Percentiles rank a stretch among this genome's conserved stretches.
Conservation (phyloP, 2,888 invertebrate genomes). For the Tortrix viridana region DNA sequence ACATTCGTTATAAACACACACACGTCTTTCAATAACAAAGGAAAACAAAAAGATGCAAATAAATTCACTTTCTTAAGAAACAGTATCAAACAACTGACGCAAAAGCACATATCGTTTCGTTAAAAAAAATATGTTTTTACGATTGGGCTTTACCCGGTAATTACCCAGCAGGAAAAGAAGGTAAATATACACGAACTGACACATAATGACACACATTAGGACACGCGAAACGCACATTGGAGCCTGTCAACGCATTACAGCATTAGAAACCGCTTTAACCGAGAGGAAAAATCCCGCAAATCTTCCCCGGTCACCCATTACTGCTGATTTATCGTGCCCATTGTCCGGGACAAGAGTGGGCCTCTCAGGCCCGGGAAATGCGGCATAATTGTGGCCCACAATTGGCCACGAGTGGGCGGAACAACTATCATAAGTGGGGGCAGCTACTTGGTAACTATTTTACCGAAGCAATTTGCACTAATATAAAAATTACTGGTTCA, state of each 20-base stretch:
- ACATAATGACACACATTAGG: neutral
- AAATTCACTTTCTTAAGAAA: too few species aligned
- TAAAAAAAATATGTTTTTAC: too few species aligned
- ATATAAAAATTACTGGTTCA: too few species aligned
- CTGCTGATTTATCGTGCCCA: constrained; percentile 34
- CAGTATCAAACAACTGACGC: too few species aligned
- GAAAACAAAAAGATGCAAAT: too few species aligned
- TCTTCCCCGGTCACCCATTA: constrained; percentile 30
- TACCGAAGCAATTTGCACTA: too few species aligned
- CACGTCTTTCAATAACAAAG: too few species aligned
- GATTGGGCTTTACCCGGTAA: too few species aligned
- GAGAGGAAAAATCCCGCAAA: constrained; percentile 24
- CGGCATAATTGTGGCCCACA: constrained; percentile 30
- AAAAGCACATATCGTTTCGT: too few species aligned
- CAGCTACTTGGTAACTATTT: too few species aligned
- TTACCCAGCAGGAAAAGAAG: too few species aligned
- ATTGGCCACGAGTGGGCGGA: constrained; percentile 31
- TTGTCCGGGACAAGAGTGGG: constrained; percentile 36
- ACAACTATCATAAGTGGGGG: constrained; percentile 10
- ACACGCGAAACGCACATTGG: constrained; percentile 12
- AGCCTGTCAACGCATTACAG: constrained; percentile 25
- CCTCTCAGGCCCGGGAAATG: constrained; percentile 32
- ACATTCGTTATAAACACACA: too few species aligned
- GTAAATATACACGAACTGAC: neutral
- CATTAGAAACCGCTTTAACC: constrained; percentile 35